A percentile compares a stretch with the other conserved stretches of the same genome.
These are phyloP conservation scores for Spialia ferax DNA, from an alignment of 2,888 invertebrate genomes.

Conservation along the genomic window DNA sequence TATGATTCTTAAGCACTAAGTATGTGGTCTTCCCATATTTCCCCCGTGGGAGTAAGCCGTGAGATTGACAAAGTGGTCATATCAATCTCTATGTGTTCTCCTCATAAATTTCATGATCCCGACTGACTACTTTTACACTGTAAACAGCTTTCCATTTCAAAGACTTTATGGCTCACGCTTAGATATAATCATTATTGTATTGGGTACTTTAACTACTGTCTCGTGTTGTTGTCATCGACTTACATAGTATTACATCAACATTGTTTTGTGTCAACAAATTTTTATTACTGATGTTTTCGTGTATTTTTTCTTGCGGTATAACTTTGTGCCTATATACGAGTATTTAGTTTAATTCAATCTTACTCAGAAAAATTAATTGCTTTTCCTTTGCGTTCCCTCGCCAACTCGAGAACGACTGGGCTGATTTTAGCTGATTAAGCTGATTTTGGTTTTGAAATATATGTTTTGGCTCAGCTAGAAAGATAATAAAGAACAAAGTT, in stretches of 20 bases:
- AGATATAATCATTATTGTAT: not conserved
- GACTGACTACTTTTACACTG: constrained; percentile 35
- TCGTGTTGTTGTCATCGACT: not conserved
- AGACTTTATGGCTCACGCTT: constrained; percentile 10
- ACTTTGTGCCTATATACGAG: too few relatives aligned
- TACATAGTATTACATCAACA: not conserved
- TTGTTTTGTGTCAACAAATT: too few relatives aligned
- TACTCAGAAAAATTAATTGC: too few relatives aligned
- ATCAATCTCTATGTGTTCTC: constrained; percentile 26
- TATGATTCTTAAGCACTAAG: not conserved
- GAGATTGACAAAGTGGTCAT: constrained; percentile 27
- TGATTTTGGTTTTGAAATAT: too few relatives aligned
- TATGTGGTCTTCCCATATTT: constrained; percentile 26
- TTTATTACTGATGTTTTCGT: too few relatives aligned
- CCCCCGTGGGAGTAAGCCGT: constrained; percentile 25
- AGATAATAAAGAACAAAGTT: too few relatives aligned
- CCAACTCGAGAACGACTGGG: too few relatives aligned
- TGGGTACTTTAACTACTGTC: not conserved
- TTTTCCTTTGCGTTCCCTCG: too few relatives aligned
- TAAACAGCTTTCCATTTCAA: constrained; percentile 33
- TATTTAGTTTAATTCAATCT: too few relatives aligned
- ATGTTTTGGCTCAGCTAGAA: too few relatives aligned
- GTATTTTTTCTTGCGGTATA: too few relatives aligned
- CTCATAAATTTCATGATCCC: constrained; percentile 39
- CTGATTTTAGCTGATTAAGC: too few relatives aligned